Base-by-base conservation (phyloP, 2,888 invertebrate species). In the Heteromyza rotundicornis region DNA sequence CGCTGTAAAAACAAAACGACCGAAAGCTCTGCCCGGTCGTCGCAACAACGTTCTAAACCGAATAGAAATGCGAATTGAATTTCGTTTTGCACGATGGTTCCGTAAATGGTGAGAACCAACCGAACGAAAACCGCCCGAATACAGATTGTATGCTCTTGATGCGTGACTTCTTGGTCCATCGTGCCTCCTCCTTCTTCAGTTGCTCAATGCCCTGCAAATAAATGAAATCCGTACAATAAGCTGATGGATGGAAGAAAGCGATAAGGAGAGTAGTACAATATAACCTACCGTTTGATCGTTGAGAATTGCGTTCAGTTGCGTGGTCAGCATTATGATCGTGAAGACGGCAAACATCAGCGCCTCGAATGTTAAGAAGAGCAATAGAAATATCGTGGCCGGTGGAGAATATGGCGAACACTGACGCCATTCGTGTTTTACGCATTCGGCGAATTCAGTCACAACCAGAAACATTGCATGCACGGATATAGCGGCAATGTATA, bases 401-500 rank as follows among this genome's bases (percentile, higher is more conserved):
- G 98, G 98, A 5, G 96, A 95, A 81, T 94, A 95, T 0, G 92
- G 87, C 40, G 94, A 92, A 82, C 98, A 98, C 69, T 93, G 94
- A 75, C 94, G 92, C 96, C 97, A 98, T 81, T 98, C 97, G 77
- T 91, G 91, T 65, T 91, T 88, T 55, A 98, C 91, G 80, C 99
- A 99, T 70, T 90, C 90, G 63, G 96, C 89, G 80, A 99, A 97
- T 84, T 98, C 97, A 82, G 94, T 92, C 68, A 97, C 88, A 2
- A 96, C 91, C 81, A 99, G 86, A 75, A 95, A 91, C 71, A 99
- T 87, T 14, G 98, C 92, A 85, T 99, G 98, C 68, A 94, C 85
- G 52, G 98, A 98, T 84, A 98, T 92, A 59, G 92, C 88, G n/a
- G 98, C 98, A 76, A 99, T 98, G 84, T 99, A 99, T 82, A 99